These are phyloP conservation scores for Delphinus delphis DNA, from an alignment of 2,113 vertebrate species.

Conservation along the genomic window DNA sequence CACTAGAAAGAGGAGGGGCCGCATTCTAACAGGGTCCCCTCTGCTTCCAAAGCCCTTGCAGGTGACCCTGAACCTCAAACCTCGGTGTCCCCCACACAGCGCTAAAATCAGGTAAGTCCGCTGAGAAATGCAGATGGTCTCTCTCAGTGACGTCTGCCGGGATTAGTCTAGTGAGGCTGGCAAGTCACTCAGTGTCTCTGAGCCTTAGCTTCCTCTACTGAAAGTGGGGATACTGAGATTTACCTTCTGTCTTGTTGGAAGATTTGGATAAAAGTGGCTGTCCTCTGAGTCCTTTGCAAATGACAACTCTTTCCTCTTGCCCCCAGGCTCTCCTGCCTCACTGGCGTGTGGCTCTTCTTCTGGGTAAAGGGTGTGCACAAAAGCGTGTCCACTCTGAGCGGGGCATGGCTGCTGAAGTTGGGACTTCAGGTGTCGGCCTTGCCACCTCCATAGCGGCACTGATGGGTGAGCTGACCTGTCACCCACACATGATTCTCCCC, in stretches of 20 bases:
- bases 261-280: neutral
- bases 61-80: neutral
- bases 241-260: neutral
- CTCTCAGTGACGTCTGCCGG: neutral
- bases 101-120: neutral
- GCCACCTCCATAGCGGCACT: neutral
- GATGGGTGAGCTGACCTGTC: neutral
- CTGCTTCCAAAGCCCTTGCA: neutral
- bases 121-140: neutral
- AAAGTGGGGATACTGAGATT: neutral
- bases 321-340: neutral
- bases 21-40: neutral
- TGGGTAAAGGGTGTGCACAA: fast-evolving
- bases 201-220: neutral
- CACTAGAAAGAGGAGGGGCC: neutral
- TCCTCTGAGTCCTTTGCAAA: neutral
- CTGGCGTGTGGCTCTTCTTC: neutral
- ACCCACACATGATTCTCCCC: fast-evolving
- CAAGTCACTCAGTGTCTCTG: neutral
- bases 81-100: fast-evolving
- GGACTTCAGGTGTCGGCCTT: neutral
- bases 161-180: neutral
- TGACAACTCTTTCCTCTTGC: neutral
- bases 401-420: neutral
- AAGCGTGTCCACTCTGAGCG: neutral